A percentile compares a stretch with the other conserved stretches of the same genome.
These are phyloP conservation scores for Cryptoleucopteryx plumbea DNA, from an alignment of 2,113 vertebrate genomes.

Conservation along the genomic window DNA sequence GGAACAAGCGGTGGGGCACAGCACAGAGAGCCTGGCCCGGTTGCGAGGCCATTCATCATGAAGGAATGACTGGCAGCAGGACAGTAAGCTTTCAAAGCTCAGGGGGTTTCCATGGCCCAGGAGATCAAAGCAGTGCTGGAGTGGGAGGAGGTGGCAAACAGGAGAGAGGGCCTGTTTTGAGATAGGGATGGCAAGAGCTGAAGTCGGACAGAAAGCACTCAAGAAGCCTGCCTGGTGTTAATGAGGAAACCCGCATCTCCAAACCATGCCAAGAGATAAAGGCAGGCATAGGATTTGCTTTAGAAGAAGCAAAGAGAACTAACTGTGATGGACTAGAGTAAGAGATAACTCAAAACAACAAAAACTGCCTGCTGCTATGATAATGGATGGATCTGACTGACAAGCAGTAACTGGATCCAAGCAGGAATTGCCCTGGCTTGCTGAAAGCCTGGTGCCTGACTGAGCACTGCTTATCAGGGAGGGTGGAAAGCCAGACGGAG, in stretches of 20 bases:
- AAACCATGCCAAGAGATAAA: background rate
- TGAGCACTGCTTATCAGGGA: background rate
- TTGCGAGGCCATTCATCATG: rapidly evolving
- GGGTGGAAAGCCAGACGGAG: background rate
- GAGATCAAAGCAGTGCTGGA: background rate
- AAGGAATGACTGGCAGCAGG: background rate
- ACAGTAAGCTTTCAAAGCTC: background rate
- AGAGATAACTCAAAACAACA: background rate
- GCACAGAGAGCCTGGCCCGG: background rate
- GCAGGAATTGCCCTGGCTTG: background rate
- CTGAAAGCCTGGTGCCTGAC: background rate
- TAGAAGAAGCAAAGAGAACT: background rate
- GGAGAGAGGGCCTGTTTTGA: background rate
- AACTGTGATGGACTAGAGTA: background rate
- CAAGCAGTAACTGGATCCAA: background rate
- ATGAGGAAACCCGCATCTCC: background rate
- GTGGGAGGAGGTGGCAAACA: background rate
- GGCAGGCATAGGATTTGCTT: background rate
- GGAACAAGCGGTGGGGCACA: background rate
- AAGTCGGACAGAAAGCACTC: background rate
- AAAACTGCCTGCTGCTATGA: background rate
- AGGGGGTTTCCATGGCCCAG: background rate
- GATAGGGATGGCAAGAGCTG: background rate
- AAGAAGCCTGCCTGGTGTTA: background rate
- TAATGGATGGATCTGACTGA: background rate